Evolutionary conservation across 2,888 invertebrate genomes (phyloP).

Genomic region (Nowickia ferox): DNA sequence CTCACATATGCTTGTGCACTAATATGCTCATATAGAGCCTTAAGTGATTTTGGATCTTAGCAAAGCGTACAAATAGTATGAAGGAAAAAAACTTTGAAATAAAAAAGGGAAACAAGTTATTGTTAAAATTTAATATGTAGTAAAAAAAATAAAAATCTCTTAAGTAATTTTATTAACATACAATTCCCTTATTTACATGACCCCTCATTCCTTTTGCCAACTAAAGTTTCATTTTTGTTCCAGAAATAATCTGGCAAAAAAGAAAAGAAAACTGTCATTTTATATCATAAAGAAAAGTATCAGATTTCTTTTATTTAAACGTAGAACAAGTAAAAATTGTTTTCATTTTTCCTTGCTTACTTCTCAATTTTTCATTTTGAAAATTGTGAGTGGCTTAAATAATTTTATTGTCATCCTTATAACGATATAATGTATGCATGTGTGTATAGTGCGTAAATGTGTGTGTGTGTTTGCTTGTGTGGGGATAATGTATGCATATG

Average conservation of each 20-base stretch:
- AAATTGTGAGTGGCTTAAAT: constrained; percentile 72
- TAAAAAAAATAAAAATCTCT: constrained; percentile 56
- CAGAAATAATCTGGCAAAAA: constrained; percentile 33
- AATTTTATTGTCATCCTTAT: constrained; percentile 75
- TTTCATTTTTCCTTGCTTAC: constrained; percentile 30
- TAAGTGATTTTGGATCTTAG: constrained; percentile 58
- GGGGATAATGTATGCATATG: constrained; percentile 47
- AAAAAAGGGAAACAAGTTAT: constrained; percentile 62
- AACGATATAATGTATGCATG: constrained; percentile 60
- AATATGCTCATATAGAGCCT: constrained; percentile 42
- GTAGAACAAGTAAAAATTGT: constrained; percentile 18
- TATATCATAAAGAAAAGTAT: constrained; percentile 75
- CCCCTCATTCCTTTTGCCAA: neutral
- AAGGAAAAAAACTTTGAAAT: constrained; percentile 5
- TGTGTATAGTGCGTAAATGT: neutral
- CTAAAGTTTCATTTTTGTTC: neutral
- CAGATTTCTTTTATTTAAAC: constrained; percentile 74
- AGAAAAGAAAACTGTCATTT: constrained; percentile 61
- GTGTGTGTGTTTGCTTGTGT: neutral
- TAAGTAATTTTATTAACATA: constrained; percentile 68
- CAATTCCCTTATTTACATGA: constrained; percentile 55
- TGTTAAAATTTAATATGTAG: constrained; percentile 49
- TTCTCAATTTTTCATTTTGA: constrained; percentile 58
- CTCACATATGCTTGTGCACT: neutral
- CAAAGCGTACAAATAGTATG: constrained; percentile 18